Evolutionary conservation across 2,888 invertebrate species (phyloP), one percentile per base, ranked within the genome.

Genomic region (Heliconius aoede): DNA sequence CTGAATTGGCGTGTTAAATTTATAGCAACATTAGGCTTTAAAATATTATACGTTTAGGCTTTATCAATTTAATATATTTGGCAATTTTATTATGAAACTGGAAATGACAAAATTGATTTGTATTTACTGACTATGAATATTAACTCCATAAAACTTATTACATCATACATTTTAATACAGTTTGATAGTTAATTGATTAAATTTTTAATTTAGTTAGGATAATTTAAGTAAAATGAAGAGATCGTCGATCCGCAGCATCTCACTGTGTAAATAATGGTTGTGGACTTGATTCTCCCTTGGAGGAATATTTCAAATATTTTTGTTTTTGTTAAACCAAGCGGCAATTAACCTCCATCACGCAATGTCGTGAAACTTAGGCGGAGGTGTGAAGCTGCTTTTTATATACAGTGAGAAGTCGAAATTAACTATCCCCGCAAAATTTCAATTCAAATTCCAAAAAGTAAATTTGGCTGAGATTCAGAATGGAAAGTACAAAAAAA

Each of bases 1-100:
- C 58, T 64, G 40, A 76, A 76, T 76, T 76, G 58, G 58, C 40
- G 32, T 55, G 36, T 9, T 4, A 36, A 76, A 72, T 64, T 64
- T 64, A 72, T 55, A 40, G 62, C 30, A 71, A 75, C 30, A 72
- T 65, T 26, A 32, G 61, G 55, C 71, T 71, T 62, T 58, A 72
- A 36, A 76, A 72, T 64, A 36, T 64, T 76, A 40, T 51, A 62
- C 64, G 24, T 65, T 36, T 24, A 1, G 40, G n/a, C 7, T 24
- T 65, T 46, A n/a, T 55, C 9, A 55, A n/a, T n/a, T n/a, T 55
- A 55, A n/a, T 55, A 55, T 55, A 11, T n/a, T 55, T n/a, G n/a
- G 18, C 15, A 61, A 28, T 15, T 61, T 61, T 26, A 2, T 28
- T 28, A 61, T 61, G 60, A 28, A 26, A 26, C 11, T 15, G 4